These are phyloP conservation scores for Lasioglossum villosulum DNA, from an alignment of 2,888 invertebrate species.

Conservation along the genomic window DNA sequence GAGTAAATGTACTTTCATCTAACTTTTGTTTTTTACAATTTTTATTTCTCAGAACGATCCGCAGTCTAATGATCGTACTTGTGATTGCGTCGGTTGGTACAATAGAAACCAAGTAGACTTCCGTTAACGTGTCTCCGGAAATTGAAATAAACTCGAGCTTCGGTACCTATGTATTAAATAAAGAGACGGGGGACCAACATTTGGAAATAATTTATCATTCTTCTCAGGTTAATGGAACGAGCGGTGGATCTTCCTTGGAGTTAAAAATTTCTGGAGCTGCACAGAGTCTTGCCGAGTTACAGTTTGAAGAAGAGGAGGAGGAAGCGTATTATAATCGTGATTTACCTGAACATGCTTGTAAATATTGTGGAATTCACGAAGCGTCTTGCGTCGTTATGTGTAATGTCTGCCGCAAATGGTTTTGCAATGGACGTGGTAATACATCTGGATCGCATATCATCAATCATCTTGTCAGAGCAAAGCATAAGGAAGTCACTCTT, in stretches of 20 bases:
- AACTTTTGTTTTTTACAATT: background rate
- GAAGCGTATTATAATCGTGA: constrained; percentile 95
- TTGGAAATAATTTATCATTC: background rate
- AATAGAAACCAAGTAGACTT: background rate
- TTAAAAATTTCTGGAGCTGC: constrained; percentile 89
- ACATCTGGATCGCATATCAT: constrained; percentile 99
- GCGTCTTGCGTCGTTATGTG: constrained; percentile 99
- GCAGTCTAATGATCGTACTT: background rate
- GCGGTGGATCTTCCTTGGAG: constrained; percentile 85
- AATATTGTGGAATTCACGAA: constrained; percentile 99
- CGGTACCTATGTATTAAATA: background rate
- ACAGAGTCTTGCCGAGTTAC: constrained; percentile 93
- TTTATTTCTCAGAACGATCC: background rate
- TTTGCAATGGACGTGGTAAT: constrained; percentile 99
- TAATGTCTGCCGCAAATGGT: constrained; percentile 99
- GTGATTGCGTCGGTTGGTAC: background rate
- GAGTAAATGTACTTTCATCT: background rate
- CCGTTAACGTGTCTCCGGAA: background rate
- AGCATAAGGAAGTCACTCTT: constrained; percentile 99
- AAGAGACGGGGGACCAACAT: background rate
- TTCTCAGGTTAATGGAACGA: constrained; percentile 89
- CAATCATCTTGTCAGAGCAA: constrained; percentile 99
- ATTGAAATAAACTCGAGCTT: background rate
- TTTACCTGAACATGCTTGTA: constrained; percentile 98
- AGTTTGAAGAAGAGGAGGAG: constrained; percentile 98